Percentiles rank a stretch among this genome's conserved stretches.
Conservation (phyloP, 2,888 invertebrate species). For the Acleris holmiana region DNA sequence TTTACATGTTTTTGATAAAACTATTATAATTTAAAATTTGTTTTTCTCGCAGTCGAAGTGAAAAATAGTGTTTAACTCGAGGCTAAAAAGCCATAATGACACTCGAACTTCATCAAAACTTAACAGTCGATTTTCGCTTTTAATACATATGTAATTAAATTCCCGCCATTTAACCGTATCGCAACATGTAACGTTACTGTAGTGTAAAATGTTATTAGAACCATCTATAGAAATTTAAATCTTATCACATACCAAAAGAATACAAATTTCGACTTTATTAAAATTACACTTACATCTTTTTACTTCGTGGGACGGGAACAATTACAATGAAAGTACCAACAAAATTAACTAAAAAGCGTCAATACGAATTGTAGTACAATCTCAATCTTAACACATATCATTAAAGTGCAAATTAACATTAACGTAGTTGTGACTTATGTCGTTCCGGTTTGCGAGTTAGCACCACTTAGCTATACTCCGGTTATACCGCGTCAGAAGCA, state of each 20-base stretch:
- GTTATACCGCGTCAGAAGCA: slow-evolving; percentile 16
- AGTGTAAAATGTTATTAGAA: neutral
- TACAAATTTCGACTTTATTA: too few species aligned
- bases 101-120: too few species aligned
- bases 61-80: too few species aligned
- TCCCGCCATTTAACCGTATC: neutral
- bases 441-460: neutral
- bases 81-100: too few species aligned
- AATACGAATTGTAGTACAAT: too few species aligned
- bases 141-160: slow-evolving; percentile 6
- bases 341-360: too few species aligned
- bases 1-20: too few species aligned
- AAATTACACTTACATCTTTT: too few species aligned
- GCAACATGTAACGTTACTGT: neutral
- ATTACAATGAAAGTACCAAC: too few species aligned
- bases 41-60: too few species aligned
- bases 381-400: neutral
- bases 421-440: neutral
- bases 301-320: too few species aligned
- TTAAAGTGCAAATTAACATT: neutral
- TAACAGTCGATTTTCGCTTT: neutral
- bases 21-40: too few species aligned
- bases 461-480: slow-evolving; percentile 17
- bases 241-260: neutral
- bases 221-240: neutral